These are phyloP conservation scores for Drosophila triauraria DNA, from an alignment of 1,140 invertebrate genomes.

Conservation along the genomic window DNA sequence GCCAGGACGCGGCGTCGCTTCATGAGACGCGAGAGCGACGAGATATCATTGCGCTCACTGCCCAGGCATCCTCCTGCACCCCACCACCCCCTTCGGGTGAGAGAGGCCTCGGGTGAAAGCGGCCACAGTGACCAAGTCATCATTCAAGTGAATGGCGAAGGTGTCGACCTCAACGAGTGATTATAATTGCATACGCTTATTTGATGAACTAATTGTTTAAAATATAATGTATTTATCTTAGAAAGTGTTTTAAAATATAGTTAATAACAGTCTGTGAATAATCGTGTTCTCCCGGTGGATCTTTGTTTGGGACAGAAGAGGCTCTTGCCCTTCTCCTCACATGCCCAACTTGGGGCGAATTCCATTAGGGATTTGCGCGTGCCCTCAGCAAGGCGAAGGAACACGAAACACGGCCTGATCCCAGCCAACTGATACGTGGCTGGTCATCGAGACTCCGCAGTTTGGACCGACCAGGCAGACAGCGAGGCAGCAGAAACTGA, in stretches of 20 bases:
- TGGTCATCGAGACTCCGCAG: background rate
- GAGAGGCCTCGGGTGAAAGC: conserved; percentile 11
- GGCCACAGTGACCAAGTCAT: conserved; percentile 54
- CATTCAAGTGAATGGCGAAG: conserved; percentile 78
- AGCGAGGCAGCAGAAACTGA: conserved; percentile 61
- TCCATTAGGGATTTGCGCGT: conserved; percentile 77
- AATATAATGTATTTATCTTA: conserved; percentile 13
- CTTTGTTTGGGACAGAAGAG: background rate
- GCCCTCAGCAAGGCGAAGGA: conserved; percentile 41
- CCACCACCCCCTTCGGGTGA: conserved; percentile 5
- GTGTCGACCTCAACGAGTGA: conserved; percentile 70
- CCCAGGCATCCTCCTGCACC: conserved; percentile 14
- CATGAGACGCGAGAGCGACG: conserved; percentile 62
- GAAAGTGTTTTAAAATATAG: background rate
- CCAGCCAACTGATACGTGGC: conserved; percentile 24
- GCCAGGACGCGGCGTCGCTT: conserved; percentile 71
- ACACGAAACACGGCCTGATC: conserved; percentile 19
- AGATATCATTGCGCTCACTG: conserved; percentile 64
- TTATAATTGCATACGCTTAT: conserved; percentile 24
- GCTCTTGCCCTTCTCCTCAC: background rate
- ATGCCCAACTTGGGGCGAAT: conserved; percentile 37
- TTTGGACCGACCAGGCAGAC: conserved; percentile 48
- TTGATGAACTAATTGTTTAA: conserved; percentile 8
- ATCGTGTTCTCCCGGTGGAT: background rate
- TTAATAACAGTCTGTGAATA: background rate